Base-by-base conservation (phyloP, 2,113 vertebrate species). In the Peromyscus leucopus region DNA sequence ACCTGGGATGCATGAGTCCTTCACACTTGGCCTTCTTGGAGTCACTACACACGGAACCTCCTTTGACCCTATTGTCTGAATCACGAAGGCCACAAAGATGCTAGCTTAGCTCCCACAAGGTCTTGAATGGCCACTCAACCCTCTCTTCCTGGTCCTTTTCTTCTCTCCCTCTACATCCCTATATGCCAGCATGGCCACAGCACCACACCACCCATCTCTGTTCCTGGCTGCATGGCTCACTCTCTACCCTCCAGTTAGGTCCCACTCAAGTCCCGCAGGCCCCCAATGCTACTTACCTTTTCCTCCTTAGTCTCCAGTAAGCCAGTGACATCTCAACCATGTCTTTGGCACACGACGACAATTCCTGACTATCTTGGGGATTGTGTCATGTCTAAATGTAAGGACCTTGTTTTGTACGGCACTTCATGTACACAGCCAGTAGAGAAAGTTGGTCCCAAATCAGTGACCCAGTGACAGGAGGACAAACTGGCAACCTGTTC, bases 1-100 rank as follows among this genome's bases (percentile, higher is more conserved):
- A 21, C 12, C 51, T 42, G 9, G 2, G 26, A 33, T 36, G 39
- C 0, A 0, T 78, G 6, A 17, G 28, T 55, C 19, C 21, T 13
- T 76, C 61, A 36, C 42, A 48, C 55, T 26, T 19, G 48, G 28
- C 8, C 57, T 42, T 57, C 82, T 3, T 1, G 6, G 19, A 11
- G 4, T 36, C 8, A 21, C 57, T 1, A 0, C 1, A 5, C 22
- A 6, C 55, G 1, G 0, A 28, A 19, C 31, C 11, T 36, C 57
- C 42, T 11, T 39, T 48, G 39, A 28, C 33, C 82, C 79, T 39
- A 12, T 24, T 24, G 48, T 67, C 39, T 22, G 19, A 21, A 6
- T 72, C 15, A 19, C 55, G 61, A 55, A 85, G 28, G 33, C 59
- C 39, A 48, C 31, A 19, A 17, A 42, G 7, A 57, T 42, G 28